Evolutionary conservation across 1,140 invertebrate genomes (phyloP).

Genomic region (Pinna nobilis): DNA sequence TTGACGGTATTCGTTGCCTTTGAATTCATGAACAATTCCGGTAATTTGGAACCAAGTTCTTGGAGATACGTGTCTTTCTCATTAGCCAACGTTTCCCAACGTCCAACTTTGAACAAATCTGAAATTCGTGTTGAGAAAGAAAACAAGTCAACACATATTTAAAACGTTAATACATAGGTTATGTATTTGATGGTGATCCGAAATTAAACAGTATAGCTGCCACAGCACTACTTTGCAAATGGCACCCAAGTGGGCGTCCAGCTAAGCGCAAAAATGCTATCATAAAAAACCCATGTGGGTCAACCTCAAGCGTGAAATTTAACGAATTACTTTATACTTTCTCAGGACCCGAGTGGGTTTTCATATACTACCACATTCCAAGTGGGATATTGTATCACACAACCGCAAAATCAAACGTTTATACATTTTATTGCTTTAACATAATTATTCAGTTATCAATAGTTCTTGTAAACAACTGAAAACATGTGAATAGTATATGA

Average conservation of each 20-base stretch:
- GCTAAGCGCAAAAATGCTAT: neutral
- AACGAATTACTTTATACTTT: neutral
- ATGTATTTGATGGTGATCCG: neutral
- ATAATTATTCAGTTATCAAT: neutral
- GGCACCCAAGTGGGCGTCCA: neutral
- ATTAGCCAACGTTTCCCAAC: neutral
- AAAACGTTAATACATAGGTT: neutral
- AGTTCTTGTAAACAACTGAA: neutral
- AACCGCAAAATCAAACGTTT: neutral
- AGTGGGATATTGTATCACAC: neutral
- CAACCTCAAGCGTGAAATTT: neutral
- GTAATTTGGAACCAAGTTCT: neutral
- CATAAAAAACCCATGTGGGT: neutral
- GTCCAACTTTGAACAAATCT: conserved; percentile 10
- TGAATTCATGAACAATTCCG: neutral
- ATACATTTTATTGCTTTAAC: neutral
- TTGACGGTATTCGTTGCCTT: neutral
- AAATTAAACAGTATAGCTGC: neutral
- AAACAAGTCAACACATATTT: neutral
- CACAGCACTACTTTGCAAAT: neutral
- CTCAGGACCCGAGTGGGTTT: neutral
- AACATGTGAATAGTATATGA: neutral
- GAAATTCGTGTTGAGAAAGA: conserved; percentile 2
- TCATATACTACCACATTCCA: neutral
- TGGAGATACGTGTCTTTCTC: neutral